Conservation (phyloP, 2,113 vertebrate genomes). For the Pangasianodon gigas region DNA sequence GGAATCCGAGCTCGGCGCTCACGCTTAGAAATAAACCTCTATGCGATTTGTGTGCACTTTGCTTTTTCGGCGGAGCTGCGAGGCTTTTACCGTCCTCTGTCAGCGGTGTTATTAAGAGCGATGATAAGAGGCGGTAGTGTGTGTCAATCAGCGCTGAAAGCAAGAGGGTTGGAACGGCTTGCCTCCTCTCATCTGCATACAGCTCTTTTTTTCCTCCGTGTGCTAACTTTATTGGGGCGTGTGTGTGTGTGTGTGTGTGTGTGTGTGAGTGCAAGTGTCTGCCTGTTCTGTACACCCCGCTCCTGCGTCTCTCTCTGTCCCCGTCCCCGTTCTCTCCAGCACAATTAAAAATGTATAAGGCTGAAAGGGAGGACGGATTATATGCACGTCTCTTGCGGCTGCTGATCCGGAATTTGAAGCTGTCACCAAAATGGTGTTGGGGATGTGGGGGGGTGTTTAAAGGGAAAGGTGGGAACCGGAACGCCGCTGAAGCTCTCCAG, state of each 20-base stretch:
- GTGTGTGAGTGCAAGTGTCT: slow-evolving; percentile 30
- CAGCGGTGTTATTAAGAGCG: slow-evolving; percentile 50
- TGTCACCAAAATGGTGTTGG: slow-evolving; percentile 62
- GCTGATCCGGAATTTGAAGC: slow-evolving; percentile 71
- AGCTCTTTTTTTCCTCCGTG: neutral
- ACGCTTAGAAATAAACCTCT: slow-evolving; percentile 42
- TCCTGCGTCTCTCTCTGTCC: slow-evolving; percentile 44
- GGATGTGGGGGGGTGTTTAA: slow-evolving; percentile 3
- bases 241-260: slow-evolving; percentile 15
- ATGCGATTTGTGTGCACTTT: slow-evolving; percentile 9
- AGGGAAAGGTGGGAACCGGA: slow-evolving; percentile 37
- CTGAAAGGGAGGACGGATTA: slow-evolving; percentile 65
- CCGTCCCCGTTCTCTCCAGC: slow-evolving; percentile 56
- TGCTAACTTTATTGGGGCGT: slow-evolving; percentile 53
- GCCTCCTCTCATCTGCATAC: slow-evolving; percentile 52
- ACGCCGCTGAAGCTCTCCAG: neutral
- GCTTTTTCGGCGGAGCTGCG: slow-evolving; percentile 25
- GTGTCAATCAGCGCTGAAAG: slow-evolving; percentile 53
- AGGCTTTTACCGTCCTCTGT: slow-evolving; percentile 42
- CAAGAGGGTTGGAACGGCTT: slow-evolving; percentile 23
- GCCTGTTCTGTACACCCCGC: slow-evolving; percentile 44
- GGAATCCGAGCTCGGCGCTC: slow-evolving; percentile 24
- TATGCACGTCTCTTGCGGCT: slow-evolving; percentile 66
- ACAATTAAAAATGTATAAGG: slow-evolving; percentile 78
- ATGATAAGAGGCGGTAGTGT: slow-evolving; percentile 47